Conservation (phyloP, 2,113 vertebrate species). For the Oceanites oceanicus region DNA sequence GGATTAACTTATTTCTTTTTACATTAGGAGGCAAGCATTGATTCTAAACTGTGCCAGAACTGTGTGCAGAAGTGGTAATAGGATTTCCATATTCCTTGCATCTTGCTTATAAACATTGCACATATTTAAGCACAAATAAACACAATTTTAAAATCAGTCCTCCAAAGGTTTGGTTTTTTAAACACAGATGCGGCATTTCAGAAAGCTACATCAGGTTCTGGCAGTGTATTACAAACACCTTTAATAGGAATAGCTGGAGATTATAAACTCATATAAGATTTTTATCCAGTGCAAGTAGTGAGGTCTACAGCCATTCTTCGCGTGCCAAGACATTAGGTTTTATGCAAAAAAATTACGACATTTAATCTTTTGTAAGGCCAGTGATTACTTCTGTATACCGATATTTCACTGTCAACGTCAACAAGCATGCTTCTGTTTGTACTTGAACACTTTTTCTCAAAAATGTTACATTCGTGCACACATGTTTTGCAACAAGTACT, state of each 20-base stretch:
- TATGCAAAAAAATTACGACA: not conserved
- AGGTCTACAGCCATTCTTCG: not conserved
- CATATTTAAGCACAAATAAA: not conserved
- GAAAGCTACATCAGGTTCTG: not conserved
- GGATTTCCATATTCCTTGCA: not conserved
- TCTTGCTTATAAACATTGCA: not conserved
- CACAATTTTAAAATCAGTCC: not conserved
- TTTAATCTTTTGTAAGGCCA: not conserved
- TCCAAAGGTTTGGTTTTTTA: not conserved
- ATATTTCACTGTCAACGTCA: not conserved
- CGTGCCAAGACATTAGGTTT: not conserved
- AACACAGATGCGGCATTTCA: not conserved
- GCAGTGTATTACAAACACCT: not conserved
- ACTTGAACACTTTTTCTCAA: not conserved
- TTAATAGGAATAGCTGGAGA: not conserved
- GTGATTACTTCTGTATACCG: not conserved
- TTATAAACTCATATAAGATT: not conserved
- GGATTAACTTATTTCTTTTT: not conserved
- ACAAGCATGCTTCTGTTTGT: not conserved
- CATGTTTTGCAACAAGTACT: not conserved
- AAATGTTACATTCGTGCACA: not conserved
- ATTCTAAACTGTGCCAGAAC: not conserved
- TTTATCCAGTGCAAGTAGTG: not conserved
- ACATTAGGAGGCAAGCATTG: not conserved
- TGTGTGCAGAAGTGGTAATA: not conserved